Base-by-base conservation (phyloP, 1,140 invertebrate species). In the Drosophila miranda region DNA sequence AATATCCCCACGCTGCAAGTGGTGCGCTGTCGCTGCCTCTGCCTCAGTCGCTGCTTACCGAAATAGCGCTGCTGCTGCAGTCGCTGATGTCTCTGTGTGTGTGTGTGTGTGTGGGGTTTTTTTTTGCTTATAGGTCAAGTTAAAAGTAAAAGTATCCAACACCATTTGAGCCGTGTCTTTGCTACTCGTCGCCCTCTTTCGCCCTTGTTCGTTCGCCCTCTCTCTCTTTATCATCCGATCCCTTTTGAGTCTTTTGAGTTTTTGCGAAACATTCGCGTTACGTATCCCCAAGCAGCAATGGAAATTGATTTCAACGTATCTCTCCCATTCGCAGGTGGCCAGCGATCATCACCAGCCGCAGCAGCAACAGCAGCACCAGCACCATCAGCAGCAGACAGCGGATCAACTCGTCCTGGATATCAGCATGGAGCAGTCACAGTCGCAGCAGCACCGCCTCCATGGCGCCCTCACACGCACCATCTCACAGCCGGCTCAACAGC, bases 61-160 rank as follows among this genome's bases (percentile, higher is more conserved):
- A 55, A 26, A 54, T 51, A 63, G 54, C 49, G 56, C 51, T 46
- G 66, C 28, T 13, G 19, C 44, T 16, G 38, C 16, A 28, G 45
- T 34, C 21, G 16, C 26, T 42, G 48, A 44, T 13, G 11, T 13
- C 2, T 30, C 19, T 56, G 41, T 55, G 13, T 8, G 28, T 49
- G 26, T 54, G 28, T 60, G 21, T 34, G 9, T 19, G 14, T 49
- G 61, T 63, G 56, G 71, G 68, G 66, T 60, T 67, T 78, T 60
- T 67, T 78, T 60, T 46, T 55, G 60, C 80, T 86, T 86, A 86
- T 86, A 87, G 82, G 82, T 86, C 82, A 86, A 86, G 82, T 86
- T 86, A 86, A 86, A 86, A 86, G 82, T 86, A 86, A 86, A 86
- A 86, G 82, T 86, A 77, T 61, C 38, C 56, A 51, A 59, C 49